Evolutionary conservation across 2,113 vertebrate genomes (phyloP).

Genomic region (Halichoerus grypus): DNA sequence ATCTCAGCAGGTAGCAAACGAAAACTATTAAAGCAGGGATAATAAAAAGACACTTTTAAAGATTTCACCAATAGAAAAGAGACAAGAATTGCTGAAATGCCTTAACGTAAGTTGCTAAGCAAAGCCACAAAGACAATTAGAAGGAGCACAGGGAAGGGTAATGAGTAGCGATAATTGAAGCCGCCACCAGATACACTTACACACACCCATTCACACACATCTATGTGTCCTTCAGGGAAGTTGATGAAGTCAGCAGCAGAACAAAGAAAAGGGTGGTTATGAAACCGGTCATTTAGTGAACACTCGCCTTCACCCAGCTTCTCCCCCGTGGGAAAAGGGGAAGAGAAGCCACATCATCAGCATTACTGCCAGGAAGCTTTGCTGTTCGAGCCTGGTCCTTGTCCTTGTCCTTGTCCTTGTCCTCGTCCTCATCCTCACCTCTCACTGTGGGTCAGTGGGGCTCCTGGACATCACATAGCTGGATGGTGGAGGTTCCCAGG

Average conservation of each 20-base stretch:
- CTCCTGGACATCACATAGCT: background rate
- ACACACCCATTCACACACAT: background rate
- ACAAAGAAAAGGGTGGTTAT: conserved; percentile 19
- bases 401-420: background rate
- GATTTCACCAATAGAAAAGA: conserved; percentile 53
- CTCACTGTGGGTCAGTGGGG: background rate
- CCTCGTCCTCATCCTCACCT: background rate
- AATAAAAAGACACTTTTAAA: conserved; percentile 68
- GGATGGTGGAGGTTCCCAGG: rapidly evolving
- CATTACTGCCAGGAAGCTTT: background rate
- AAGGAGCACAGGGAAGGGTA: conserved; percentile 25
- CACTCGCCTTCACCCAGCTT: background rate
- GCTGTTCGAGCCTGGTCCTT: background rate
- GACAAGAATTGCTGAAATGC: conserved; percentile 20
- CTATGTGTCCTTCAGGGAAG: background rate
- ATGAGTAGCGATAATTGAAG: conserved; percentile 43
- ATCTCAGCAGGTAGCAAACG: conserved; percentile 67
- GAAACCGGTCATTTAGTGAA: background rate
- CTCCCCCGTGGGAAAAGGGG: background rate
- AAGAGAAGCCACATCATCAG: background rate
- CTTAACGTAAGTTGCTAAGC: conserved; percentile 63
- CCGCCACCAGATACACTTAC: background rate
- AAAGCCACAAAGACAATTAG: conserved; percentile 13
- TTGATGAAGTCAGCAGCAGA: background rate
- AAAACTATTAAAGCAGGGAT: conserved; percentile 67